phyloP scores from a whole-genome alignment of 2,888 invertebrate species.

The Proisotoma minuta region DNA sequence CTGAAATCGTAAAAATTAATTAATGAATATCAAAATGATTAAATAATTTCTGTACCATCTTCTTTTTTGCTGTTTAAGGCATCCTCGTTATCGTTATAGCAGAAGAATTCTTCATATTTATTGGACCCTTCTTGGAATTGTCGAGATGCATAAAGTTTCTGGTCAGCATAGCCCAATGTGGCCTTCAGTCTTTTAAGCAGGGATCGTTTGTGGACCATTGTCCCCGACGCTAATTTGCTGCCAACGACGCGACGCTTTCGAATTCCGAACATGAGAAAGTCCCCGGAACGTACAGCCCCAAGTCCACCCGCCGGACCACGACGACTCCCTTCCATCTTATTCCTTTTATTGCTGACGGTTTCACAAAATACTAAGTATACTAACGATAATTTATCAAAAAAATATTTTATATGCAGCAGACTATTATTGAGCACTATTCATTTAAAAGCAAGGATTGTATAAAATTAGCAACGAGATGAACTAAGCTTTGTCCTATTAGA shows the following conservation, averaged over 20 bases:
- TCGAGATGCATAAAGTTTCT: slow-evolving; percentile 34
- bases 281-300: slow-evolving; percentile 26
- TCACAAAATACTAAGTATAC: no score
- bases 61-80: no score
- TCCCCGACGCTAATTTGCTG: slow-evolving; percentile 20
- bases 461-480: no score
- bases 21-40: no score
- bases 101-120: slow-evolving; percentile 84
- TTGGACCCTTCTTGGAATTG: slow-evolving; percentile 56
- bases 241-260: slow-evolving; percentile 37
- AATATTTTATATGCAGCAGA: no score
- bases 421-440: no score
- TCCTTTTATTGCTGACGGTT: neutral
- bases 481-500: no score
- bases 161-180: slow-evolving; percentile 42
- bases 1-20: slow-evolving; percentile 6
- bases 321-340: slow-evolving; percentile 25
- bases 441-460: no score
- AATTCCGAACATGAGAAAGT: slow-evolving; percentile 40
- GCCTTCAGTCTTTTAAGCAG: slow-evolving; percentile 39
- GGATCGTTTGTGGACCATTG: slow-evolving; percentile 31
- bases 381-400: no score
- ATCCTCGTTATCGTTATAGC: slow-evolving; percentile 81
- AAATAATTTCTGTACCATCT: no score
- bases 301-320: slow-evolving; percentile 15